These are phyloP conservation scores for Dasypogon diadema DNA, from an alignment of 2,888 invertebrate genomes.

Conservation along the genomic window DNA sequence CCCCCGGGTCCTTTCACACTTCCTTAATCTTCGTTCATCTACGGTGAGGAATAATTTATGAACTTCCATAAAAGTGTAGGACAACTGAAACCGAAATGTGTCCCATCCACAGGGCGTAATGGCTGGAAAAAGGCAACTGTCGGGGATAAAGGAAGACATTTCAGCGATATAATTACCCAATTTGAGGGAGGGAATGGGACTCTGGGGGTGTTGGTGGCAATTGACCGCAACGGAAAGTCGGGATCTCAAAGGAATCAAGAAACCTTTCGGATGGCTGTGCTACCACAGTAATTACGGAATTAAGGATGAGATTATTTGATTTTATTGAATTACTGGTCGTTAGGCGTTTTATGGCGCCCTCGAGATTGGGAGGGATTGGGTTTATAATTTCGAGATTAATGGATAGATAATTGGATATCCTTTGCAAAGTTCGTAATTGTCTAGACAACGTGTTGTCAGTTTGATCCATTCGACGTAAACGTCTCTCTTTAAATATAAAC, in stretches of 20 bases:
- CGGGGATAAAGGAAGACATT: conserved; percentile 20
- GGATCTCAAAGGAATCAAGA: not conserved
- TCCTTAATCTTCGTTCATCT: not conserved
- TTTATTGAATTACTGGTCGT: not conserved
- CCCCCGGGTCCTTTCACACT: conserved; percentile 10
- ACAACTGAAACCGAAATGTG: conserved; percentile 35
- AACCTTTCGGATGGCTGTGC: not conserved
- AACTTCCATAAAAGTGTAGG: conserved; percentile 5
- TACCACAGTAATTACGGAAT: not conserved
- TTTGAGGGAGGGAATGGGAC: not conserved
- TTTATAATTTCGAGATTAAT: too few relatives aligned
- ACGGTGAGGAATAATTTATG: conserved; percentile 6
- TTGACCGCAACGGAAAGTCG: not conserved
- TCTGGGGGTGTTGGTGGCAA: not conserved
- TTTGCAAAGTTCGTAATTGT: too few relatives aligned
- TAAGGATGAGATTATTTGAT: not conserved
- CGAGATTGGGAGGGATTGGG: too few relatives aligned
- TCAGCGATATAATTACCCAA: conserved; percentile 22
- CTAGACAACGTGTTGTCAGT: too few relatives aligned
- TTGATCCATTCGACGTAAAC: too few relatives aligned
- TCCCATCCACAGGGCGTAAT: not conserved
- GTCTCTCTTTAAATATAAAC: too few relatives aligned
- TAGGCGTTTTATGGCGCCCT: not conserved
- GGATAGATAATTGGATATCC: too few relatives aligned
- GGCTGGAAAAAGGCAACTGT: conserved; percentile 5